These are phyloP conservation scores for Odontamblyopus lacepedii DNA, from an alignment of 2,797 vertebrate genomes.

Conservation along the genomic window DNA sequence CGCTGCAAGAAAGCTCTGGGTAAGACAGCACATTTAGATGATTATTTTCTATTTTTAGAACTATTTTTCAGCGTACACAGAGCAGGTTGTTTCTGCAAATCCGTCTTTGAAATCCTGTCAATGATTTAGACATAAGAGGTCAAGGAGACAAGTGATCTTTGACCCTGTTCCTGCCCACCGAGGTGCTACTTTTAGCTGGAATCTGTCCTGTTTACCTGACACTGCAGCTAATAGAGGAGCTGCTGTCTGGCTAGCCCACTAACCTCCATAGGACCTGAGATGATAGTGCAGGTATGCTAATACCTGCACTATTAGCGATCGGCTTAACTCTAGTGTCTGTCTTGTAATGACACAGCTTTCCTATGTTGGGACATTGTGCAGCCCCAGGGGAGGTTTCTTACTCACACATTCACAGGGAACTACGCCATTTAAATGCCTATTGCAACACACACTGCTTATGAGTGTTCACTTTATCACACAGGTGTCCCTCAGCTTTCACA, in stretches of 20 bases:
- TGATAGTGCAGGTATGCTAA: too few relatives aligned
- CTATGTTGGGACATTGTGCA: slow-evolving; percentile 33
- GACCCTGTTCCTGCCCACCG: slow-evolving; percentile 1
- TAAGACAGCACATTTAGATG: slow-evolving; percentile 11
- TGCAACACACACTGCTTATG: not conserved
- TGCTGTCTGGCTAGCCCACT: slow-evolving; percentile 24
- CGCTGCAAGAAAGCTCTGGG: slow-evolving; percentile 44
- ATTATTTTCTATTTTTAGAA: not conserved
- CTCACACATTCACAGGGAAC: slow-evolving; percentile 25
- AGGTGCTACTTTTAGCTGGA: slow-evolving; percentile 33
- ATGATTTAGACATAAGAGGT: not conserved
- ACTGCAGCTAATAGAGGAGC: slow-evolving; percentile 15
- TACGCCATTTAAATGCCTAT: too few relatives aligned
- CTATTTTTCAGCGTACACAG: slow-evolving; percentile 9
- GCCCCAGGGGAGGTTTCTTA: slow-evolving; percentile 30
- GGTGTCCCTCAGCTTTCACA: not conserved
- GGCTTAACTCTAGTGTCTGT: slow-evolving; percentile 26
- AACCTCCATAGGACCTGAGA: slow-evolving; percentile 21
- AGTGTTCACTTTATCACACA: not conserved
- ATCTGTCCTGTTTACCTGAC: slow-evolving; percentile 28
- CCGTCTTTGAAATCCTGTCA: not conserved
- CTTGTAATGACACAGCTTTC: slow-evolving; percentile 48
- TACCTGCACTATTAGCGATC: slow-evolving; percentile 16
- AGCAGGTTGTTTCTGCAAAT: not conserved
- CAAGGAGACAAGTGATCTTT: slow-evolving; percentile 9